Evolutionary conservation across 2,797 vertebrate species (phyloP), one percentile per base, ranked within the genome.

Genomic region (Premnoplex brunnescens): DNA sequence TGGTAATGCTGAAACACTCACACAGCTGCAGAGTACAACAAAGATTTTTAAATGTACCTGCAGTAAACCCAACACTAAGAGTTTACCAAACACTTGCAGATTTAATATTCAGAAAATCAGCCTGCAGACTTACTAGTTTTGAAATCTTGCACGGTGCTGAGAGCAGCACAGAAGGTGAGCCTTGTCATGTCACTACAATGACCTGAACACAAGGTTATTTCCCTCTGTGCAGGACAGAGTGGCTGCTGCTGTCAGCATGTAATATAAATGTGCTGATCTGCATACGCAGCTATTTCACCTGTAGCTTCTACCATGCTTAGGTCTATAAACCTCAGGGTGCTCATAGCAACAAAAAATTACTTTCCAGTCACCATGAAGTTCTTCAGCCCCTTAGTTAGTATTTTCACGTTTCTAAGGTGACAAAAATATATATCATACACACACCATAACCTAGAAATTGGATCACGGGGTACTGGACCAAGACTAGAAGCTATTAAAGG

Each of bases 351-450:
- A 79, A 85, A 90, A 88, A 76, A 76, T 76, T 85, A 55, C 82
- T 88, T 78, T 76, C 37, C 66, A 76, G 37, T 39, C 83, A 43
- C 88, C 89, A 77, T 74, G 82, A 93, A 85, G 74, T 49, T 90
- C 71, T 85, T 82, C 46, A 91, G 34, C 22, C 89, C 56, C 52
- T 91, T 82, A 16, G 27, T 39, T 59, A 91, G 89, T 77, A 91
- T 76, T 87, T 86, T 81, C 82, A 85, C 22, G 9, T 82, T 85
- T 85, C 85, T 79, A 67, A 90, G 67, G 75, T 62, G 91, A 91
- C 93, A 94, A 93, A 97, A 93, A 84, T 54, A 91, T 82, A 60
- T 51, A 94, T 96, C 95, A 91, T 79, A 43, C 63, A 82, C 76
- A 90, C 63, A 67, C 67, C 83, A 90, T 79, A 93, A 87, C 76